Percentiles rank a stretch among this genome's conserved stretches.
Conservation (phyloP, 2,888 invertebrate species). For the Andricus quercusramuli region DNA sequence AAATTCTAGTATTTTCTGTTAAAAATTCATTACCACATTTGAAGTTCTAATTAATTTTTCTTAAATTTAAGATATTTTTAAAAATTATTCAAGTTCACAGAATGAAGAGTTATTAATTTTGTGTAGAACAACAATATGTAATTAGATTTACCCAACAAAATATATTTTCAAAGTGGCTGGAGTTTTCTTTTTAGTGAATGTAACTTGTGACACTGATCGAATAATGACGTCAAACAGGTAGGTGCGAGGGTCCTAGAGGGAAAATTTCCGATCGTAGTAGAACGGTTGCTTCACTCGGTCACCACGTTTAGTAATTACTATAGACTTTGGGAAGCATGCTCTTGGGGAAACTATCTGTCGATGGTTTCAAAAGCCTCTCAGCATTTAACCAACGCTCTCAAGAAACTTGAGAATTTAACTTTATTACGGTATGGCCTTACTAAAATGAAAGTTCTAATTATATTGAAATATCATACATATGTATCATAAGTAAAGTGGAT, state of each 20-base stretch:
- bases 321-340: neutral
- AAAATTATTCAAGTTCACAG: too few relatives aligned
- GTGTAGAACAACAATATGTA: neutral
- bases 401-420: neutral
- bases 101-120: neutral
- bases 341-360: neutral
- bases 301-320: conserved; percentile 14
- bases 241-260: neutral
- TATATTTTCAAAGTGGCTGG: neutral
- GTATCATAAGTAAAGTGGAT: neutral
- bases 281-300: neutral
- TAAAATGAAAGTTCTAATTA: neutral
- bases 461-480: neutral
- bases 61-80: too few relatives aligned
- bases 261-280: conserved; percentile 1
- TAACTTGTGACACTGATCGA: neutral
- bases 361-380: neutral
- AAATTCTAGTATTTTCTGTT: too few relatives aligned
- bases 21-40: too few relatives aligned
- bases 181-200: neutral
- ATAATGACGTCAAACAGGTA: conserved; percentile 4
- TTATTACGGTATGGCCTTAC: neutral
- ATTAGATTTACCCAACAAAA: neutral
- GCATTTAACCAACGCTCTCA: conserved; percentile 2
- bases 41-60: too few relatives aligned